Evolutionary conservation across 2,888 invertebrate genomes (phyloP), one percentile per base, ranked within the genome.

Genomic region (Acleris holmiana): DNA sequence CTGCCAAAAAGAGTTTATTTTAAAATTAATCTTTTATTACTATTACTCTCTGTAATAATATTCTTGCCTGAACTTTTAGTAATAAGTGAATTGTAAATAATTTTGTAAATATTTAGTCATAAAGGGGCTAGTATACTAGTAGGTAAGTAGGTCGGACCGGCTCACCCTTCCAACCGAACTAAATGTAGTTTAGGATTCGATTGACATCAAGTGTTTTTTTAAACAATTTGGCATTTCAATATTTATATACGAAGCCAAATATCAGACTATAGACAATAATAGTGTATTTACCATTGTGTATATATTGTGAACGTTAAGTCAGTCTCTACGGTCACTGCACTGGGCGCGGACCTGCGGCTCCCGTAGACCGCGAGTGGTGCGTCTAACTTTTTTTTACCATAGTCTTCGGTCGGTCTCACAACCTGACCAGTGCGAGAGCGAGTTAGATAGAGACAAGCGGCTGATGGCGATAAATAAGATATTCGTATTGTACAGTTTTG

Each of bases 211-310:
- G n/a, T 44, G n/a, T 44, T 44, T 44, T 44, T 35, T 10, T 35
- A 35, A 35, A 35, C 13, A 13, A 13, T 44, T 17, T 44, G 44
- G 44, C 44, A 44, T 44, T 46, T 61, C 40, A 51, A 17, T 57
- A 58, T 29, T 8, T 57, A 53, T 48, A 54, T 40, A 47, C 50
- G 56, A 53, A 70, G 71, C 71, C 69, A 47, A 69, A 76, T 80
- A 80, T 78, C 77, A 76, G 70, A 71, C 56, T 69, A 78, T 79
- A 82, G 82, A 82, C 82, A 82, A 82, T 82, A 82, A 82, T 80
- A 82, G 75, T 62, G 61, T 67, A 69, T 68, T 64, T 68, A 68
- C 66, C 44, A n/a, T 66, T 66, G 54, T 63, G 53, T 61, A 67
- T 56, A 59, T 60, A 67, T 48, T 1, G 8, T 8, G 46, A 56